Evolutionary conservation across 2,797 vertebrate genomes (phyloP), one percentile per base, ranked within the genome.

Genomic region (Siniperca obscura): DNA sequence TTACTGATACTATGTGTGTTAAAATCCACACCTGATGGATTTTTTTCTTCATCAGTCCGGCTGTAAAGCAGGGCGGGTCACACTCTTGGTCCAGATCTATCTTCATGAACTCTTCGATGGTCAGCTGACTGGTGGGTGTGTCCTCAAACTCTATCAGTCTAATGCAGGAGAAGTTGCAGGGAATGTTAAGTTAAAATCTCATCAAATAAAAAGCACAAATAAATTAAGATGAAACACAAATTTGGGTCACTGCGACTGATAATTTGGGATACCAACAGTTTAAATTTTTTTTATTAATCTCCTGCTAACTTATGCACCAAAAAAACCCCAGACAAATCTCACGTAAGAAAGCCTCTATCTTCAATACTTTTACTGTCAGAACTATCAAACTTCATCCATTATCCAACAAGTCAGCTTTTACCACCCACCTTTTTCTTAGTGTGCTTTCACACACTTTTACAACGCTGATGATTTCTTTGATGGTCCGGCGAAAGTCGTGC

Each of bases 361-460:
- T 13, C 2, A 34, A 2, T 40, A 30, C 25, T 55, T 22, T 60
- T 4, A 53, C 2, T 6, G 5, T 22, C 12, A 40, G 4, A 48
- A 30, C 14, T 19, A 25, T 30, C 53, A 52, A 59, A 36, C 17
- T 13, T 57, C 25, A 22, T 44, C 21, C 3, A 21, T 9, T 1
- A 3, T 21, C 48, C 25, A 62, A 27, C 9, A 46, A 14, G 34
- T 30, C 12, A 17, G 5, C 8, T 57, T 64, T 53, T 44, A 19
- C 5, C 21, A 74, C 96, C 70, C 80, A 99, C 98, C 98, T 97
- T 94, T 98, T 99, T 22, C 96, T 96, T 13, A 99, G 92, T 0
- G 98, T 99, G 56, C 91, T 94, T 80, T 99, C 98, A 69, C 98
- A 99, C 85, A 99, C 98, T 95, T 99, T 99, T n/a, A 99, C 98